phyloP scores from a whole-genome alignment of 2,888 invertebrate genomes.

The Dyspetes luteomarginatus region DNA sequence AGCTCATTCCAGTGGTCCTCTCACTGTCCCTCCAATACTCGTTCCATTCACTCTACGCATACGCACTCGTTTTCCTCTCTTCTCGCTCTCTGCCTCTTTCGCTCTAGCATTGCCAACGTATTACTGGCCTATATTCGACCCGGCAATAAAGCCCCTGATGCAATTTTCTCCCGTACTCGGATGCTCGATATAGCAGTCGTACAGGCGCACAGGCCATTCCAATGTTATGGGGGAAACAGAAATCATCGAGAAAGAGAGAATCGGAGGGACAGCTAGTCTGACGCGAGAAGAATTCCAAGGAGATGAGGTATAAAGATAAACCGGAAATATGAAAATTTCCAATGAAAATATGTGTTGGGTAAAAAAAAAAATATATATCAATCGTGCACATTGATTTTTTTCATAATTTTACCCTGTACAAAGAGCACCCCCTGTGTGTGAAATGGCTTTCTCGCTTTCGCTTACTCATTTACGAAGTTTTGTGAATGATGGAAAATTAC shows the following conservation, averaged over 20 bases:
- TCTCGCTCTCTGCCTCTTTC: constrained; percentile 20
- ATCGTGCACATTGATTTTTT: constrained; percentile 9
- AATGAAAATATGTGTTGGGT: constrained; percentile 45
- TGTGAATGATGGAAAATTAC: no score
- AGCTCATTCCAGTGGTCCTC: neutral
- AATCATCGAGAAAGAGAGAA: constrained; percentile 47
- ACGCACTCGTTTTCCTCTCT: neutral
- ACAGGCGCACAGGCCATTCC: constrained; percentile 3
- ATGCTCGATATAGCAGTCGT: constrained; percentile 41
- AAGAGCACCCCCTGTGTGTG: no score
- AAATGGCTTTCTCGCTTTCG: no score
- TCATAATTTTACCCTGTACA: no score
- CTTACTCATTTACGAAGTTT: neutral
- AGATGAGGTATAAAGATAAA: neutral
- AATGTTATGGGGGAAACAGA: constrained; percentile 49
- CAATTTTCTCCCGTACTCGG: constrained; percentile 60
- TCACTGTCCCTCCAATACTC: constrained; percentile 14
- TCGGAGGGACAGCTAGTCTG: constrained; percentile 32
- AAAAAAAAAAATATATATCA: neutral
- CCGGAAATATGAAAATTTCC: constrained; percentile 37
- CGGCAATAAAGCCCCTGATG: constrained; percentile 57
- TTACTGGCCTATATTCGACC: constrained; percentile 55
- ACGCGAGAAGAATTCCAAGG: constrained; percentile 48
- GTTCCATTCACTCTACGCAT: neutral
- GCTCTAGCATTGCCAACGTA: constrained; percentile 49